A percentile compares a stretch with the other conserved stretches of the same genome.
Evolutionary conservation across 2,113 vertebrate genomes (phyloP).

Genomic region (Mesoclemmys tuberculata): DNA sequence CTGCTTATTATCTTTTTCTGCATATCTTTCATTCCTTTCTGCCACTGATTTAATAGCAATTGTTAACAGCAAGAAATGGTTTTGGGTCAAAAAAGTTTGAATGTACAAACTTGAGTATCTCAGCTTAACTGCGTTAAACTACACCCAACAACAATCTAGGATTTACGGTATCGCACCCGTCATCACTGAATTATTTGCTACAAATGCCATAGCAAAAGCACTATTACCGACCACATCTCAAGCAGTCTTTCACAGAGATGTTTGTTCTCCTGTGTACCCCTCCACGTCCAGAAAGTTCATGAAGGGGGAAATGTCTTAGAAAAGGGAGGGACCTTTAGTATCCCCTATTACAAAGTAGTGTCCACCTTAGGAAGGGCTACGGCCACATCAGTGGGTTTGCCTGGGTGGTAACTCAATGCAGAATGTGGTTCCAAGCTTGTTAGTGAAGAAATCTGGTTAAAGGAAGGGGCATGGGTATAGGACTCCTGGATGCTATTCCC

Average conservation of each 20-base stretch:
- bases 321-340: not conserved
- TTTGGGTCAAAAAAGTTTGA: not conserved
- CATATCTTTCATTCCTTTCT: not conserved
- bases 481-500: not conserved
- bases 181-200: slow-evolving; percentile 18
- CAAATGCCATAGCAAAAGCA: not conserved
- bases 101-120: not conserved
- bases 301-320: slow-evolving; percentile 43
- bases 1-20: not conserved
- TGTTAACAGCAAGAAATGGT: not conserved
- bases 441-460: not conserved
- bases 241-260: not conserved
- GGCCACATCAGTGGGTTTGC: not conserved
- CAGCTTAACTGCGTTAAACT: not conserved
- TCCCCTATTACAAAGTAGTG: not conserved
- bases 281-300: slow-evolving; percentile 18
- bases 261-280: not conserved
- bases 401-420: not conserved
- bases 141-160: not conserved
- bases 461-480: not conserved
- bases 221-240: slow-evolving; percentile 45
- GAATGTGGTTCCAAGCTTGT: not conserved
- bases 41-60: not conserved
- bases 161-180: slow-evolving; percentile 17
- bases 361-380: not conserved